Evolutionary conservation across 2,113 vertebrate species (phyloP), one percentile per base, ranked within the genome.

Genomic region (Aegypius monachus): DNA sequence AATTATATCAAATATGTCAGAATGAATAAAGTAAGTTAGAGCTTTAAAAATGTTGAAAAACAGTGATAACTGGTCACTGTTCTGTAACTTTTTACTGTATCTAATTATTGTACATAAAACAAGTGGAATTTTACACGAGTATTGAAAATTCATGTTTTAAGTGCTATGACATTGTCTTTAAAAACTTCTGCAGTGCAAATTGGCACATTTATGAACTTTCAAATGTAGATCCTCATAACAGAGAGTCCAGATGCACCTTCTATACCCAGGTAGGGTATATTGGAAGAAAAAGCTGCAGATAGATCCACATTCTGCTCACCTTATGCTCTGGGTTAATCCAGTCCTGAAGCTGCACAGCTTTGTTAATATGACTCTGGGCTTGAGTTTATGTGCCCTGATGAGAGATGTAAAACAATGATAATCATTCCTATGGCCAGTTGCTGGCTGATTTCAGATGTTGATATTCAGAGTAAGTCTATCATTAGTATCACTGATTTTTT

Each of bases 251-350:
- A 21, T 7, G 17, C 62, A n/a, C 20, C 10, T 21, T 25, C 8
- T 34, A 5, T 17, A 34, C 15, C 31, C 29, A 16, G 36, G 11
- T 1, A 5, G 18, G 23, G 11, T 27, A 1, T 2, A 2, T 1
- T 43, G 59, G n/a, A 34, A 18, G 6, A 16, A 29, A 23, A 10
- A 38, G 53, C 38, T 81, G 58, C 15, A 42, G 14, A 0, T 12
- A 36, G 36, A 50, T 34, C 36, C 22, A 0, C 3, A 6, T n/a
- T 40, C 61, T 61, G 40, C 32, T 48, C 53, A 11, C 16, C 14
- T 52, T 7, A 2, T 74, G 58, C 52, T 81, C 52, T 58, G 47
- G 12, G 18, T 38, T 43, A 12, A 10, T 36, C 23, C 52, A 23
- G 25, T 4, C 18, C 36, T 38, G 59, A 8, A n/a, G 5, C 11